Conservation (phyloP, 1,140 invertebrate species). For the Drosophila rhopaloa region DNA sequence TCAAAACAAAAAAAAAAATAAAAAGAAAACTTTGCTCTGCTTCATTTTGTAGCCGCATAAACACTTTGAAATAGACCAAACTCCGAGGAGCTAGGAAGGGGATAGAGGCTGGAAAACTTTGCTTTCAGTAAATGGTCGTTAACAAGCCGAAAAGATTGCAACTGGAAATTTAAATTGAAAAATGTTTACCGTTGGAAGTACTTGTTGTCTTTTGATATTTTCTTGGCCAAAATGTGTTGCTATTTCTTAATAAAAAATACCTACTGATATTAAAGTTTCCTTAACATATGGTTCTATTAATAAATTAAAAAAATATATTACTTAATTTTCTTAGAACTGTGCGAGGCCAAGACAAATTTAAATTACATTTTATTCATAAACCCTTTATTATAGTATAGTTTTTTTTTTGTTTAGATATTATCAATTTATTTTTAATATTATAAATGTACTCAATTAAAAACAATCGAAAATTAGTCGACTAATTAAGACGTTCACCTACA, state of each 20-base stretch:
- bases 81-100: constrained; percentile 33
- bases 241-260: background rate
- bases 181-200: constrained; percentile 26
- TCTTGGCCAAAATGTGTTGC: constrained; percentile 10
- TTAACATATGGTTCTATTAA: too few relatives aligned
- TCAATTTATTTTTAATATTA: background rate
- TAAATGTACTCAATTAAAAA: background rate
- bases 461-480: background rate
- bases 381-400: too few relatives aligned
- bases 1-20: constrained; percentile 42
- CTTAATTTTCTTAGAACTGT: too few relatives aligned
- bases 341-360: background rate
- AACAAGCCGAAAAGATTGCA: constrained; percentile 76
- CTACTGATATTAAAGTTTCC: too few relatives aligned
- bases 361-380: background rate
- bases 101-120: constrained; percentile 54
- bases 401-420: too few relatives aligned
- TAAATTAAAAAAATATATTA: too few relatives aligned
- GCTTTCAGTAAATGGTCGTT: constrained; percentile 59
- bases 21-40: constrained; percentile 69
- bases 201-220: constrained; percentile 10
- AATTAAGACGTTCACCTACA: background rate
- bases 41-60: constrained; percentile 82
- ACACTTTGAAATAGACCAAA: constrained; percentile 80
- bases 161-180: constrained; percentile 71